These are phyloP conservation scores for Proterorhinus semilunaris DNA, from an alignment of 2,113 vertebrate species.

Conservation along the genomic window DNA sequence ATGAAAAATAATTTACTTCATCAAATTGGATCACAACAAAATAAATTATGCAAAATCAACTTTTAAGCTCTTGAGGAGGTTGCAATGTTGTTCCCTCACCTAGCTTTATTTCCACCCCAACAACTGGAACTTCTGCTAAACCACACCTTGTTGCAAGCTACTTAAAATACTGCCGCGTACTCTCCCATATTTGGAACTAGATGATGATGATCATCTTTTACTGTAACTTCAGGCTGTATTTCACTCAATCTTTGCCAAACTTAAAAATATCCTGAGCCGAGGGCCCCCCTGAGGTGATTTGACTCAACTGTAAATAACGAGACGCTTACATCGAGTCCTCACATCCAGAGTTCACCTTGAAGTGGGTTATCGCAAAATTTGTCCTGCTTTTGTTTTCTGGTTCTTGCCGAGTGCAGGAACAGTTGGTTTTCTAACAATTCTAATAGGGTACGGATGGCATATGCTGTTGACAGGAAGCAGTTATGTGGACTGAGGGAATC, in stretches of 20 bases:
- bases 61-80: too few species aligned
- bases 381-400: neutral
- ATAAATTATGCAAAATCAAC: too few species aligned
- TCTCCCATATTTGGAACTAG: neutral
- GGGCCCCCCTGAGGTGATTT: conserved; percentile 11
- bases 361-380: conserved; percentile 12
- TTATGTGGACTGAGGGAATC: neutral
- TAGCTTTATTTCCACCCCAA: too few species aligned
- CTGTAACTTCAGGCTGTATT: neutral
- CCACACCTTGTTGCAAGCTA: too few species aligned
- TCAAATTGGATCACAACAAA: too few species aligned
- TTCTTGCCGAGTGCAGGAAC: neutral
- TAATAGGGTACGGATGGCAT: conserved; percentile 21
- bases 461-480: conserved; percentile 43
- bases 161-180: too few species aligned
- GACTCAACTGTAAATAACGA: conserved; percentile 43
- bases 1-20: too few species aligned
- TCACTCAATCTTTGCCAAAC: neutral
- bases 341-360: conserved; percentile 44
- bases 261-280: neutral
- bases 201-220: neutral
- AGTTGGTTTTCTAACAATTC: conserved; percentile 24
- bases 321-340: conserved; percentile 11
- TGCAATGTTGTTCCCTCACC: too few species aligned
- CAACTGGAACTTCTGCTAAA: too few species aligned